These are phyloP conservation scores for Noctua janthe DNA, from an alignment of 2,888 invertebrate genomes.

Conservation along the genomic window DNA sequence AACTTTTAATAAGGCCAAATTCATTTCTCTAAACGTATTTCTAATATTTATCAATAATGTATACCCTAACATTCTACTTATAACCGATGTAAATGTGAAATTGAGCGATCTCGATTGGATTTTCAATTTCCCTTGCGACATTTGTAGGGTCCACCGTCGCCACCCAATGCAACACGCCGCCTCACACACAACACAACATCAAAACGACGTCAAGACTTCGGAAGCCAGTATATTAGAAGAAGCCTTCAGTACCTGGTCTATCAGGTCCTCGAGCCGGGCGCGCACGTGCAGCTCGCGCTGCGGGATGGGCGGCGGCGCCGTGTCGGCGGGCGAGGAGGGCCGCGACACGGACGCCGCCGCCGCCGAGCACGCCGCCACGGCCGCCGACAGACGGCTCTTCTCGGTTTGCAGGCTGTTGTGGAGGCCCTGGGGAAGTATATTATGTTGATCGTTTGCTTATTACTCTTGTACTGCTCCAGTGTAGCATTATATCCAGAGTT, in stretches of 20 bases:
- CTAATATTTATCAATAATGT: background rate
- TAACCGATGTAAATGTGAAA: background rate
- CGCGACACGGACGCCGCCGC: conserved; percentile 97
- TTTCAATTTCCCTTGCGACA: background rate
- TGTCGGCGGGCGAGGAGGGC: conserved; percentile 97
- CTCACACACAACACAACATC: conserved; percentile 43
- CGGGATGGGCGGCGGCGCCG: conserved; percentile 95
- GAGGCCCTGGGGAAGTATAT: conserved; percentile 80
- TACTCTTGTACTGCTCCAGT: too few relatives aligned
- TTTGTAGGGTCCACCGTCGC: background rate
- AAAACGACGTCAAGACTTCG: conserved; percentile 76
- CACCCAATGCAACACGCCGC: conserved; percentile 48
- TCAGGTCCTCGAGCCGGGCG: conserved; percentile 96
- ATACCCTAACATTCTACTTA: background rate
- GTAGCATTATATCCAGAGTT: too few relatives aligned
- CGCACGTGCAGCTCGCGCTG: conserved; percentile 96
- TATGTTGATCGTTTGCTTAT: too few relatives aligned
- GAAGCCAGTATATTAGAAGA: conserved; percentile 73
- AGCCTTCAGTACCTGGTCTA: conserved; percentile 94
- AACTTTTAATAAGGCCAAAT: conserved; percentile 28
- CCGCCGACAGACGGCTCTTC: conserved; percentile 95
- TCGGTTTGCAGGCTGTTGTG: conserved; percentile 97
- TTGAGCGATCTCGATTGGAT: too few relatives aligned
- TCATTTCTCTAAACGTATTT: background rate
- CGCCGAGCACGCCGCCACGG: conserved; percentile 98